phyloP scores from a whole-genome alignment of 2,113 vertebrate species.

The Psophia crepitans region DNA sequence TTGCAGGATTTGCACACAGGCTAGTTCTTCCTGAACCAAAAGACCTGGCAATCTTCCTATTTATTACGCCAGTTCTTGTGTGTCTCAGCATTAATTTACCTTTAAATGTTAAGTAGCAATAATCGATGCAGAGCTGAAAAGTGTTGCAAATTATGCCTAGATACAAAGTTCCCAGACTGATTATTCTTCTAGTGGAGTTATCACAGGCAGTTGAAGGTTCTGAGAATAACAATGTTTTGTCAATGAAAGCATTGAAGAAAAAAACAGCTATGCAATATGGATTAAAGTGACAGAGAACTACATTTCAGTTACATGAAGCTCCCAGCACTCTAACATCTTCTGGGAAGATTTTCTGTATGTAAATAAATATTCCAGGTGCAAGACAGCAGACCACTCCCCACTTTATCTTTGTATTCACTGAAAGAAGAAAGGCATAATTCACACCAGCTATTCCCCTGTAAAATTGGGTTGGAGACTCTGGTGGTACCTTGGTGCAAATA shows the following conservation, averaged over 20 bases:
- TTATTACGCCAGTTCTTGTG: not conserved
- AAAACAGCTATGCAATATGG: not conserved
- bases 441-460: not conserved
- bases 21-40: not conserved
- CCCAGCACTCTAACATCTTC: not conserved
- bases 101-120: not conserved
- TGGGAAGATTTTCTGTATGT: not conserved
- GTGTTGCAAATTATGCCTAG: not conserved
- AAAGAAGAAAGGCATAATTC: not conserved
- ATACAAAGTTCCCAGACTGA: not conserved
- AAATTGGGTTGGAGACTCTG: not conserved
- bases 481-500: not conserved
- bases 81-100: not conserved
- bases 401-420: not conserved
- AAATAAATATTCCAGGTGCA: not conserved
- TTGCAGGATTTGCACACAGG: not conserved
- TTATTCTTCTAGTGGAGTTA: not conserved
- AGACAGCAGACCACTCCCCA: not conserved
- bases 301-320: not conserved
- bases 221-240: not conserved
- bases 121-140: not conserved
- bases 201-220: not conserved
- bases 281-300: not conserved
- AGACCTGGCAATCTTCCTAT: not conserved
- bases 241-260: not conserved